Conservation (phyloP, 1,140 invertebrate species). For the Hyphantria cunea region DNA sequence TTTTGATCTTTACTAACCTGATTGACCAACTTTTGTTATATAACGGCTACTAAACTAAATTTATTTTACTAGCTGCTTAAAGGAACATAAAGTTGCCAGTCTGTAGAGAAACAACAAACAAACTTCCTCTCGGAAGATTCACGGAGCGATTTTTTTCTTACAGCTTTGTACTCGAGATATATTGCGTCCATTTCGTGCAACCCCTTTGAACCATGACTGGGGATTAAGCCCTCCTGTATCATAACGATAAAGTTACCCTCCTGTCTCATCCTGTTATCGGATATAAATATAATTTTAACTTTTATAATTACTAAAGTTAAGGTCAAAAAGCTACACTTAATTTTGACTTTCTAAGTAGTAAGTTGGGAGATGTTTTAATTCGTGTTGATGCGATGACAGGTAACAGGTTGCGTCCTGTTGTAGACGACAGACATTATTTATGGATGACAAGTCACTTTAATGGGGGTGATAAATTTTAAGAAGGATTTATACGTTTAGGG, state of each 20-base stretch:
- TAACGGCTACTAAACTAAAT: too few relatives aligned
- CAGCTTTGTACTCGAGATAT: conserved; percentile 9
- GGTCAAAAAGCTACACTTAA: conserved; percentile 30
- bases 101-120: background rate
- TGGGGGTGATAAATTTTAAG: conserved; percentile 6
- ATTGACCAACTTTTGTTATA: too few relatives aligned
- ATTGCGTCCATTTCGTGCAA: conserved; percentile 21
- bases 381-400: conserved; percentile 25
- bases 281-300: conserved; percentile 32
- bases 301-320: conserved; percentile 36
- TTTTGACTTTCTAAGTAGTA: conserved; percentile 18
- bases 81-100: background rate
- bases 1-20: too few relatives aligned
- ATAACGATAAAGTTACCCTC: conserved; percentile 27
- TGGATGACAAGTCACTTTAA: conserved; percentile 4
- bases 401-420: conserved; percentile 4
- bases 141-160: background rate
- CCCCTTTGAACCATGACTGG: conserved; percentile 16
- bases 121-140: conserved; percentile 2
- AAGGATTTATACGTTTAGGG: background rate
- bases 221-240: conserved; percentile 16
- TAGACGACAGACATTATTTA: conserved; percentile 15
- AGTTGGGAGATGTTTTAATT: conserved; percentile 24
- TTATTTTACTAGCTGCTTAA: too few relatives aligned
- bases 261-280: conserved; percentile 1